Evolutionary conservation across 2,113 vertebrate genomes (phyloP), one percentile per base, ranked within the genome.

Genomic region (Alethe castanea): DNA sequence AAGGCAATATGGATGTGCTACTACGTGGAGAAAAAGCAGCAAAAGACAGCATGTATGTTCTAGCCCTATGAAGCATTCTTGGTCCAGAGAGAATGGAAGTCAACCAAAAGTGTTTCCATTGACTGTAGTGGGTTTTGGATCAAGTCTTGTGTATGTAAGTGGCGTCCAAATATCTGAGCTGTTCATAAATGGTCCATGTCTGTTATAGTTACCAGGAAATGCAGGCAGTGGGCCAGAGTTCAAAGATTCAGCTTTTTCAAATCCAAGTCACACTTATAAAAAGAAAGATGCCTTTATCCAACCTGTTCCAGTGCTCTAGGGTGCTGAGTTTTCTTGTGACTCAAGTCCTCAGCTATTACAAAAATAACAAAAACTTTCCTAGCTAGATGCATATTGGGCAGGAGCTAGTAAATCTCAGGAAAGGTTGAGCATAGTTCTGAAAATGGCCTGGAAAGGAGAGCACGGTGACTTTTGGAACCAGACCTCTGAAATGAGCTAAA

Each of bases 21-120:
- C 64, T 88, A 91, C 17, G 23, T 96, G 93, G 71, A 92, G 64
- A 74, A 94, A 94, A 94, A 79, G 38, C 59, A 89, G 62, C 35
- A 80, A 92, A 91, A 96, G 74, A 59, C 52, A 86, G 45, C 36
- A n/a, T 81, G 44, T 70, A 71, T 90, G 76, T 88, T 94, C 88
- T 96, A 96, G 81, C 74, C 38, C 40, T 73, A 25, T 74, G 71
- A 88, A 85, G 40, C 60, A 52, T 67, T 96, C 53, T 44, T 29
- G 18, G 48, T 88, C 74, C 81, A 83, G 72, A 52, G 52, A 93
- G 56, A 70, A 71, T 88, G 64, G 90, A 96, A 96, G 88, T 96
- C 90, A 94, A 93, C 64, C 82, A 95, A 67, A 85, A 97, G 84
- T 93, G 71, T 96, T 97, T 94, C 93, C 90, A 90, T 74, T 93